phyloP scores from a whole-genome alignment of 2,113 vertebrate species.

The Saccopteryx leptura region DNA sequence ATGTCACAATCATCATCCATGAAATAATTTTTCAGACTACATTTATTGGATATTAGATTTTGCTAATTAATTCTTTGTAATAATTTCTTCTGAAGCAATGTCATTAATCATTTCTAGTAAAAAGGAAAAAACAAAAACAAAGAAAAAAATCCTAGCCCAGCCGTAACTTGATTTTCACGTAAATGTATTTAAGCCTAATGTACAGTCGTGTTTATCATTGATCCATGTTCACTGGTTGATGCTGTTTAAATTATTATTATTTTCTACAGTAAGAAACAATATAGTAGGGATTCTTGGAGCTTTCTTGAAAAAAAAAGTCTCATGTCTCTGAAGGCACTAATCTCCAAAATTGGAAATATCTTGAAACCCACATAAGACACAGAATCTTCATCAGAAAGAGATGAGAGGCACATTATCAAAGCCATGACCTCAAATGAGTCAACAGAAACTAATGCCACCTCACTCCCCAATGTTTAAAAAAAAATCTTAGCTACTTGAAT shows the following conservation, averaged over 20 bases:
- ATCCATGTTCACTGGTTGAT: slow-evolving; percentile 90
- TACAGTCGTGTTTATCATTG: slow-evolving; percentile 92
- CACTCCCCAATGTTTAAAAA: not conserved
- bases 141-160: slow-evolving; percentile 83
- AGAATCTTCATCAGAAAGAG: slow-evolving; percentile 37
- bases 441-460: not conserved
- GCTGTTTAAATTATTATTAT: slow-evolving; percentile 92
- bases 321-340: slow-evolving; percentile 71
- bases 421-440: not conserved
- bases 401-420: not conserved
- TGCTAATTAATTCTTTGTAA: slow-evolving; percentile 95
- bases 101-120: slow-evolving; percentile 95
- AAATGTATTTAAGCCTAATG: slow-evolving; percentile 92
- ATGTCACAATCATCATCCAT: slow-evolving; percentile 88
- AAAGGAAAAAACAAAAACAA: slow-evolving; percentile 82
- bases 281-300: slow-evolving; percentile 86
- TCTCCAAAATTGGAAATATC: slow-evolving; percentile 76
- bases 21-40: slow-evolving; percentile 91
- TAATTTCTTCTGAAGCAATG: slow-evolving; percentile 95
- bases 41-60: slow-evolving; percentile 94
- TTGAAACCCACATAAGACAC: slow-evolving; percentile 65
- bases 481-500: not conserved
- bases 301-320: slow-evolving; percentile 77
- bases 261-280: slow-evolving; percentile 91
- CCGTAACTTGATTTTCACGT: slow-evolving; percentile 91